Evolutionary conservation across 2,888 invertebrate species (phyloP), one percentile per base, ranked within the genome.

Genomic region (Parasteatoda lunata): DNA sequence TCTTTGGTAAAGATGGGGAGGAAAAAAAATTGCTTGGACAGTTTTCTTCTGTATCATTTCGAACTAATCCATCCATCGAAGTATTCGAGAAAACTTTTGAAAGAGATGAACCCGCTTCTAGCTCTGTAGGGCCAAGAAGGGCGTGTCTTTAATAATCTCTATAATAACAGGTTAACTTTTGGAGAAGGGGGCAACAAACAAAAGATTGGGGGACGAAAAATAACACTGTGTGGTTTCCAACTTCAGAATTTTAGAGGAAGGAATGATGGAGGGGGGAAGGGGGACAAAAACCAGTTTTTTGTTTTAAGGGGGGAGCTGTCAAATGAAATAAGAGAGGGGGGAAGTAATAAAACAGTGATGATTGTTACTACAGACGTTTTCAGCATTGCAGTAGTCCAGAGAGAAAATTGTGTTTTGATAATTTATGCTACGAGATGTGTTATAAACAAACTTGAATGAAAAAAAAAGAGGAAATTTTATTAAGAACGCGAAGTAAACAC

Each of bases 151-250:
- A 70, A 81, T 86, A 86, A 86, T 86, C 85, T 77, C 65, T 76
- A 70, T 85, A 85, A 86, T 86, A 86, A 86, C 77, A 86, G 85
- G 85, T 86, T 86, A 77, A 65, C 52, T 72, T 77, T 73, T 8
- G 54, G 13, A 52, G 65, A 13, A n/a, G 72, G 70, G 65, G 71
- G 51, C 48, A 66, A n/a, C 54, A 54, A 81, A 79, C 59, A 65
- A 71, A 79, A 79, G 13, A 48, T 9, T 64, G 79, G 65, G 68
- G 65, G 75, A 30, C 11, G 65, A 66, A 71, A 71, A 64, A 77
- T 82, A 83, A 83, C 54, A 48, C 70, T 70, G 54, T 59, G 82
- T 51, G 83, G 83, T 79, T 79, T 79, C 71, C 51, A 6, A 52
- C 48, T 13, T 49, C 15, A 7, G 47, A 68, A 52, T 15, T 59